Base-by-base conservation (phyloP, 1,140 invertebrate species). In the Medauroidea extradentata region DNA sequence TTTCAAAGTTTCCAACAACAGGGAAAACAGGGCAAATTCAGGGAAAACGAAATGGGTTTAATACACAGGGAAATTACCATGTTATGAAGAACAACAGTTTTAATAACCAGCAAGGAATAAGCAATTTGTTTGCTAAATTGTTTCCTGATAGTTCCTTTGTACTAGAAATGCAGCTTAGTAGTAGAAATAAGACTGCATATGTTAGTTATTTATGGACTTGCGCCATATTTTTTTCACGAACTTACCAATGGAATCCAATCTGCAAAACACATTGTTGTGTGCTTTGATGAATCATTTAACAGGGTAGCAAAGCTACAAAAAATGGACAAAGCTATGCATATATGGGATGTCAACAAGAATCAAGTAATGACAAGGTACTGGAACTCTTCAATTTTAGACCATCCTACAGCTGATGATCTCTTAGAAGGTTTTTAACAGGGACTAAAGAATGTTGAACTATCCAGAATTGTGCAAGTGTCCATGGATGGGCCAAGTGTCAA, bases 401-500 rank as follows among this genome's bases (percentile, higher is more conserved):
- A 53, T 7, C 53, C 46, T 0, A 63, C 51, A 23, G 62, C 59
- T 14, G 39, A 52, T 13, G 63, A 67, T 59, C 52, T 67, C 16
- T 44, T 62, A 11, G 57, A 23, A 43, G 57, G 19, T 27, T 58
- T 58, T 23, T 49, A 19, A 41, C 44, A 18, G 46, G 42, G 16
- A 16, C 23, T 59, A 54, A 48, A 11, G 24, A 29, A 27, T 19
- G 19, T 51, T 11, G 49, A 60, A 23, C 14, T 42, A 39, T 52
- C 23, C 25, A 62, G 52, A 29, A 34, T 52, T 21, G 25, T 54
- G 50, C 52, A 48, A 19, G 49, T 58, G 41, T 53, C 48, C 41
- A 56, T 44, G 43, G 43, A 66, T 44, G 60, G 46, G 2, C 59
- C 60, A 43, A 66, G 65, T 56, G 57, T 66, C 1, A 66, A 66